phyloP scores from a whole-genome alignment of 2,888 invertebrate genomes.

The Leptinotarsa juncta region DNA sequence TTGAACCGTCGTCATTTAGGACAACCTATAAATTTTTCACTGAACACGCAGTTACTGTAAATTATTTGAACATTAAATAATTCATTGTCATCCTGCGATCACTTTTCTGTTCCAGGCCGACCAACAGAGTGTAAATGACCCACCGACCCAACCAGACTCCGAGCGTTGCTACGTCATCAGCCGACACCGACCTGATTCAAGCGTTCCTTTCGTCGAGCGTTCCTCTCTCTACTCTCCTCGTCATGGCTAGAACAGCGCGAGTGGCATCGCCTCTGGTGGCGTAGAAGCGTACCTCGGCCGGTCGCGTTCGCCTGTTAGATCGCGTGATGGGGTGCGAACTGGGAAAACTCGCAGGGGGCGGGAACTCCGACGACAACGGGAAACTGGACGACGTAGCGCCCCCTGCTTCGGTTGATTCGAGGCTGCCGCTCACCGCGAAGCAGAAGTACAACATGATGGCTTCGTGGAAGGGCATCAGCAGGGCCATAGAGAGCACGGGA shows the following conservation, averaged over 20 bases:
- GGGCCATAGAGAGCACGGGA: conserved; percentile 90
- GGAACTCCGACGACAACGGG: conserved; percentile 57
- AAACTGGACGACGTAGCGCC: conserved; percentile 71
- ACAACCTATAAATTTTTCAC: too few relatives aligned
- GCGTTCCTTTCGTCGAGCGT: neutral
- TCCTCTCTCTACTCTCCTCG: neutral
- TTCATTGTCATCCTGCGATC: too few relatives aligned
- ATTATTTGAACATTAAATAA: too few relatives aligned
- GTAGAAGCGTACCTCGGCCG: neutral
- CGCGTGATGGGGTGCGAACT: conserved; percentile 80
- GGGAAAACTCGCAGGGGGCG: conserved; percentile 74
- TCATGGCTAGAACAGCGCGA: neutral
- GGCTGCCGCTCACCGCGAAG: conserved; percentile 84
- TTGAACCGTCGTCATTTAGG: too few relatives aligned
- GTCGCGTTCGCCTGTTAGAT: neutral
- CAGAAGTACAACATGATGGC: conserved; percentile 91
- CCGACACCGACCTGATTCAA: neutral
- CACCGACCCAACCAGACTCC: too few relatives aligned
- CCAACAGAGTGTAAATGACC: too few relatives aligned
- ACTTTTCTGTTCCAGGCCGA: too few relatives aligned
- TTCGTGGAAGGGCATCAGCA: conserved; percentile 91
- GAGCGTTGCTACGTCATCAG: neutral
- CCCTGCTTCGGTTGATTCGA: conserved; percentile 79
- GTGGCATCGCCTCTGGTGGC: neutral
- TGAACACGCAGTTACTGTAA: too few relatives aligned